Evolutionary conservation across 2,797 vertebrate species (phyloP).

Genomic region (Cryptoblepharus egeriae): DNA sequence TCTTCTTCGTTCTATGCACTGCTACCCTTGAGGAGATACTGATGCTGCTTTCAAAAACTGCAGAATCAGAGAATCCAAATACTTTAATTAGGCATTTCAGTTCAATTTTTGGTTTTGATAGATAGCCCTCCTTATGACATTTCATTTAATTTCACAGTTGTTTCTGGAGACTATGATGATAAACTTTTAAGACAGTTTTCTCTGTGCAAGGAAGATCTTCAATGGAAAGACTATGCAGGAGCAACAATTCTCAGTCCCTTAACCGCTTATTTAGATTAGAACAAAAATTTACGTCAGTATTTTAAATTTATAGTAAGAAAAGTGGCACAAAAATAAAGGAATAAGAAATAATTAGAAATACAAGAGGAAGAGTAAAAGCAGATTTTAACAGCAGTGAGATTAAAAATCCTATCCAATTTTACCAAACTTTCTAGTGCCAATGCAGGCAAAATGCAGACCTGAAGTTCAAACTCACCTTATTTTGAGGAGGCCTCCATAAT

Average conservation of each 20-base stretch:
- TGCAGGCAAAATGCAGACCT: too few relatives aligned
- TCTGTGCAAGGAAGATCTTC: neutral
- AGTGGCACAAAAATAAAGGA: too few relatives aligned
- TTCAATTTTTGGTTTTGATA: conserved; percentile 39
- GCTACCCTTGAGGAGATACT: neutral
- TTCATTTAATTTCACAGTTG: conserved; percentile 35
- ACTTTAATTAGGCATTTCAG: conserved; percentile 46
- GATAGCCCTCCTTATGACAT: conserved; percentile 19
- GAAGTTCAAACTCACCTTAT: too few relatives aligned
- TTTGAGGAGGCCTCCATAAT: too few relatives aligned
- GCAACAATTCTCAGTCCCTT: neutral
- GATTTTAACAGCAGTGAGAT: too few relatives aligned
- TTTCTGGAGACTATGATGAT: conserved; percentile 31
- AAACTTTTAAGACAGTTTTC: conserved; percentile 6
- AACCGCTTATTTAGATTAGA: too few relatives aligned
- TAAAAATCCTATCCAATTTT: too few relatives aligned
- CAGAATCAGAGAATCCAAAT: conserved; percentile 19
- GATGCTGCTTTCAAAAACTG: conserved; percentile 19
- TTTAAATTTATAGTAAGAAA: too few relatives aligned
- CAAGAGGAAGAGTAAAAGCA: too few relatives aligned
- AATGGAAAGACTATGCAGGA: neutral
- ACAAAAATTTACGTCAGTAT: too few relatives aligned
- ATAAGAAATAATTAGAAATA: too few relatives aligned
- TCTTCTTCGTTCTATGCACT: conserved; percentile 7
- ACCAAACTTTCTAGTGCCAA: too few relatives aligned